A percentile compares a stretch with the other conserved stretches of the same genome.
Conservation (phyloP, 2,113 vertebrate species). For the Chascanopsetta lugubris region DNA sequence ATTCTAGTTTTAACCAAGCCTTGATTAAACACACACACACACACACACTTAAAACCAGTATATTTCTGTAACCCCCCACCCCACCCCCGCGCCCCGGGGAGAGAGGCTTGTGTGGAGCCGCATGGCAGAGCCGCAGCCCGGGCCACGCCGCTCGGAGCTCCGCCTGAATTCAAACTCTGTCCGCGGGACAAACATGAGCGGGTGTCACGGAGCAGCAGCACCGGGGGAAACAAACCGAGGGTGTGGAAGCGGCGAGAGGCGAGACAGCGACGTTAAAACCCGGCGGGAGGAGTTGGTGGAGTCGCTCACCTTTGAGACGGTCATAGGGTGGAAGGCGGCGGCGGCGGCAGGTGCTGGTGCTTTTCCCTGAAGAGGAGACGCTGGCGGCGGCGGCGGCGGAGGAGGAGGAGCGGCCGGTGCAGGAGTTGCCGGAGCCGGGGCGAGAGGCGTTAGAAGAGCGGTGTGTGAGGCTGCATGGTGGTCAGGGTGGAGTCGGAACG, state of each 20-base stretch:
- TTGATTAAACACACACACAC: background rate
- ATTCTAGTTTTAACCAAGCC: no score
- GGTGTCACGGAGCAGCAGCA: background rate
- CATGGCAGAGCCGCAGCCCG: background rate
- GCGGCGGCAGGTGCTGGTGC: constrained; percentile 59
- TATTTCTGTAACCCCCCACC: no score
- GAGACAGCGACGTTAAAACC: no score
- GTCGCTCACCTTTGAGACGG: constrained; percentile 69
- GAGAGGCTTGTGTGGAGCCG: background rate
- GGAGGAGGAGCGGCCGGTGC: constrained; percentile 1
- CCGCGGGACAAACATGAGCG: background rate
- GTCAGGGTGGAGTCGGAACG: constrained; percentile 51
- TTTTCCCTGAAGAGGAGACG: constrained; percentile 26
- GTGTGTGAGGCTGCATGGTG: constrained; percentile 12
- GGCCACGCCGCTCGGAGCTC: constrained; percentile 49
- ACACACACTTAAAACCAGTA: no score
- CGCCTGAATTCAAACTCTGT: background rate
- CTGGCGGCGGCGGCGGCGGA: constrained; percentile 1
- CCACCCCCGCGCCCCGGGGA: no score
- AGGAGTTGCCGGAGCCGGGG: constrained; percentile 2
- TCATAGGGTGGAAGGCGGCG: constrained; percentile 54
- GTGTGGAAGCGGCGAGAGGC: no score
- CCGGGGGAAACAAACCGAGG: background rate
- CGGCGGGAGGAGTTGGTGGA: background rate
- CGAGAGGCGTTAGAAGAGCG: constrained; percentile 33